These are phyloP conservation scores for Zelostemma sp. DNA, from an alignment of 1,140 invertebrate genomes.

Conservation along the genomic window DNA sequence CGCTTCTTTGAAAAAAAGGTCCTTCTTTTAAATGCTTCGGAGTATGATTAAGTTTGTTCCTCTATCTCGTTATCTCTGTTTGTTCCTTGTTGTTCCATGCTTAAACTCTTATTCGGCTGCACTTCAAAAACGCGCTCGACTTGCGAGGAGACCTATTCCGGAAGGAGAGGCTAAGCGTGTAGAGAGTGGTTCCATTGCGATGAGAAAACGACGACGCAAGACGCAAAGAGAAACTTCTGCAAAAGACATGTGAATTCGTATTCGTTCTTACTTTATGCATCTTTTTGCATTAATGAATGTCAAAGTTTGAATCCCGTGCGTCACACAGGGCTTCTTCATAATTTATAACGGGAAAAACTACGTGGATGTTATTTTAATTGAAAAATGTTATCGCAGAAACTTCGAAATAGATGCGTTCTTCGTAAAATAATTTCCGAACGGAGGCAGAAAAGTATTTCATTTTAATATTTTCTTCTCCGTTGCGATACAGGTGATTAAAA, in stretches of 20 bases:
- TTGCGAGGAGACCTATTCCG: neutral
- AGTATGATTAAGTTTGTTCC: too few relatives aligned
- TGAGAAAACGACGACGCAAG: neutral
- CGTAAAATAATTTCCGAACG: neutral
- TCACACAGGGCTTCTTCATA: neutral
- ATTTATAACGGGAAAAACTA: neutral
- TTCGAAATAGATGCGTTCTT: neutral
- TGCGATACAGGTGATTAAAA: slow-evolving; percentile 16
- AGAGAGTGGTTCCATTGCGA: neutral
- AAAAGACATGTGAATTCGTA: neutral
- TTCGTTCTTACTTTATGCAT: neutral
- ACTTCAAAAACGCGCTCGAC: neutral
- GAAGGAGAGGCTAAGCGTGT: neutral
- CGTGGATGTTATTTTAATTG: neutral
- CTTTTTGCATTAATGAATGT: slow-evolving; percentile 3
- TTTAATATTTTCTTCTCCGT: slow-evolving; percentile 5
- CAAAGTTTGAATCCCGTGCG: neutral
- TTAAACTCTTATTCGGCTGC: neutral
- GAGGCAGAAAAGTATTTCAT: neutral
- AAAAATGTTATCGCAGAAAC: neutral
- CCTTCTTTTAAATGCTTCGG: too few relatives aligned
- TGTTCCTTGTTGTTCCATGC: too few relatives aligned
- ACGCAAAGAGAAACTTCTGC: neutral
- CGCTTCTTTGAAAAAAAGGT: too few relatives aligned
- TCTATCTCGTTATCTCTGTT: too few relatives aligned